A percentile compares a stretch with the other conserved stretches of the same genome.
These are phyloP conservation scores for Harpalus rubripes DNA, from an alignment of 2,888 invertebrate genomes.

Conservation along the genomic window DNA sequence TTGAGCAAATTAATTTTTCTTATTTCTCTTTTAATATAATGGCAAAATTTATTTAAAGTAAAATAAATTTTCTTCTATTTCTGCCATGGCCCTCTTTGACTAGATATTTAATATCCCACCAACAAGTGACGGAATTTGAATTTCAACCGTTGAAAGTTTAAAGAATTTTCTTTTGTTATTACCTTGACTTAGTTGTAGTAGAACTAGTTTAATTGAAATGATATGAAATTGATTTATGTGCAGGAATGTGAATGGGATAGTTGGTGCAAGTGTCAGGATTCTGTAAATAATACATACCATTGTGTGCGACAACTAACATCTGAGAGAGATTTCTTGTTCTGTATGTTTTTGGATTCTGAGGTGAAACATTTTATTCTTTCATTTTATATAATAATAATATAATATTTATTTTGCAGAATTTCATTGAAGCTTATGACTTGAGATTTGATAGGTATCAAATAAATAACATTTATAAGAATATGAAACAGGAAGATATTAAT, in stretches of 20 bases:
- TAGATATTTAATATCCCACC: too few relatives aligned
- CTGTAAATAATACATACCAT: slow-evolving; percentile 89
- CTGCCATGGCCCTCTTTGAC: too few relatives aligned
- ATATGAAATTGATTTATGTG: slow-evolving; percentile 70
- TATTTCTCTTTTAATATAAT: too few relatives aligned
- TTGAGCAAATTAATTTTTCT: too few relatives aligned
- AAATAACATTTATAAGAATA: slow-evolving; percentile 80
- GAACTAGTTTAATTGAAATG: too few relatives aligned
- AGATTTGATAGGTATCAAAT: slow-evolving; percentile 86
- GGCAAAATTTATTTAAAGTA: too few relatives aligned
- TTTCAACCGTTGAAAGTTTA: too few relatives aligned
- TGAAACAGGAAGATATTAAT: slow-evolving; percentile 60
- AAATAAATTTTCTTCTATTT: too few relatives aligned
- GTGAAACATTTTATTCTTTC: slow-evolving; percentile 72
- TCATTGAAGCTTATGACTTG: slow-evolving; percentile 89
- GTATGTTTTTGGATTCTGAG: slow-evolving; percentile 78
- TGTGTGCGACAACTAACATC: slow-evolving; percentile 85
- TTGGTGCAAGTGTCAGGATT: slow-evolving; percentile 92
- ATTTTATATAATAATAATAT: background rate
- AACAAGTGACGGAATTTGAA: too few relatives aligned
- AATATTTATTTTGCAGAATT: slow-evolving; percentile 78
- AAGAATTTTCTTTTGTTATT: too few relatives aligned
- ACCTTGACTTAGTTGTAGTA: too few relatives aligned
- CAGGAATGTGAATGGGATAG: slow-evolving; percentile 84
- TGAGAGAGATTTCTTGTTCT: slow-evolving; percentile 81